Evolutionary conservation across 2,113 vertebrate genomes (phyloP), one percentile per base, ranked within the genome.

Genomic region (Aepyceros melampus): DNA sequence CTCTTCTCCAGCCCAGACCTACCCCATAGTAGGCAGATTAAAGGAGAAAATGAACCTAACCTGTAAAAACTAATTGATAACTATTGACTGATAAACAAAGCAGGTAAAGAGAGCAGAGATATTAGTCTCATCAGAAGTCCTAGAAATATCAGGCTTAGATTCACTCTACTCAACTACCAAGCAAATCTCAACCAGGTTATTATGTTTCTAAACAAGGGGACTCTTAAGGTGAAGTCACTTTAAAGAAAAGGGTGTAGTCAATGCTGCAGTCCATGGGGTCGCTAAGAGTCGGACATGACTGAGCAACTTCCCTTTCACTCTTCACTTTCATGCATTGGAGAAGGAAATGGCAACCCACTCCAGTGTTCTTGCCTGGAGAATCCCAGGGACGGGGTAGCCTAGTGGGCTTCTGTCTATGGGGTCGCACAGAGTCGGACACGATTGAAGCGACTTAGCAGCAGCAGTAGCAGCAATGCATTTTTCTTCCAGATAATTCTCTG

Each of bases 401-500:
- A n/a, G n/a, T n/a, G n/a, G n/a, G n/a, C n/a, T n/a, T n/a, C n/a
- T n/a, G n/a, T n/a, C n/a, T n/a, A n/a, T n/a, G n/a, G n/a, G n/a
- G n/a, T n/a, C n/a, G n/a, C n/a, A n/a, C n/a, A n/a, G n/a, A n/a
- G n/a, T n/a, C n/a, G n/a, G n/a, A n/a, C n/a, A n/a, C n/a, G n/a
- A n/a, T n/a, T n/a, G n/a, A n/a, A n/a, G n/a, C n/a, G n/a, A n/a
- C n/a, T n/a, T n/a, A n/a, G n/a, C n/a, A n/a, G n/a, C n/a, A n/a
- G n/a, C n/a, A n/a, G n/a, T n/a, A n/a, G n/a, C n/a, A n/a, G n/a
- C 21, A 13, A 10, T 78, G 36, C 4, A 2, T 45, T 97, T 97
- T 93, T 93, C 67, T 56, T 89, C 60, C 55, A 83, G 92, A 87
- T 86, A 56, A 60, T 78, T 97, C n/a, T 96, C 83, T 89, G 49